Percentiles rank a stretch among this genome's conserved stretches.
Evolutionary conservation across 2,797 vertebrate species (phyloP).

Genomic region (Holocentrus rufus): DNA sequence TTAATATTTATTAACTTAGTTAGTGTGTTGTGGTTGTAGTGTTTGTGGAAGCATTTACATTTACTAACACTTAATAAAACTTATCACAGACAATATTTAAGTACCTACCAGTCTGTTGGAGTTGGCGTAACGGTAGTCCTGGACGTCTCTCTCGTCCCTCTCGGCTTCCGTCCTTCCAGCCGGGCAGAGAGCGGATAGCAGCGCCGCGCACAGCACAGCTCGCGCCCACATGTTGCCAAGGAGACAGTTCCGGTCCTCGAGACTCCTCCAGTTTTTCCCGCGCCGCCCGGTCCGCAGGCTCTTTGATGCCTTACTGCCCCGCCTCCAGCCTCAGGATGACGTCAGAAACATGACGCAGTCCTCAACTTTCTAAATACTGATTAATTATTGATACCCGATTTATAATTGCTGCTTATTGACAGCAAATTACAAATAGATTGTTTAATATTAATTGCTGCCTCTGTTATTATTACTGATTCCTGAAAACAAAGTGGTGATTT

Average conservation of each 20-base stretch:
- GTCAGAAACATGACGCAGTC: constrained; percentile 45
- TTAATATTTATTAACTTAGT: constrained; percentile 24
- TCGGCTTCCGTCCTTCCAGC: constrained; percentile 72
- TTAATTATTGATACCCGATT: too few species aligned
- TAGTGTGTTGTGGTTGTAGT: constrained; percentile 79
- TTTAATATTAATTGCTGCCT: too few species aligned
- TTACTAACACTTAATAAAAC: too few species aligned
- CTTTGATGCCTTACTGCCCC: constrained; percentile 36
- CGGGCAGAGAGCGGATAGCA: constrained; percentile 71
- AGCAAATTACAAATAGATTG: too few species aligned
- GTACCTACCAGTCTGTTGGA: constrained; percentile 78
- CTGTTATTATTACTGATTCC: too few species aligned
- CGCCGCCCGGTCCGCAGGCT: constrained; percentile 30
- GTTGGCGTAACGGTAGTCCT: constrained; percentile 74
- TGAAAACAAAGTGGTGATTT: too few species aligned
- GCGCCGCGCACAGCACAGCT: constrained; percentile 69
- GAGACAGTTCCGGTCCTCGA: neutral
- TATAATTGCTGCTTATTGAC: too few species aligned
- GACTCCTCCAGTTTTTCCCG: constrained; percentile 15
- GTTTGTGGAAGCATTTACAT: constrained; percentile 50
- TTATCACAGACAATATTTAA: too few species aligned
- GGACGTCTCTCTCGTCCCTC: constrained; percentile 75
- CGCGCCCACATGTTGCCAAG: constrained; percentile 67
- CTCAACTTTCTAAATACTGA: too few species aligned
- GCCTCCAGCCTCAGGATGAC: constrained; percentile 17